Conservation (phyloP, 2,113 vertebrate species). For the Nicator chloris region DNA sequence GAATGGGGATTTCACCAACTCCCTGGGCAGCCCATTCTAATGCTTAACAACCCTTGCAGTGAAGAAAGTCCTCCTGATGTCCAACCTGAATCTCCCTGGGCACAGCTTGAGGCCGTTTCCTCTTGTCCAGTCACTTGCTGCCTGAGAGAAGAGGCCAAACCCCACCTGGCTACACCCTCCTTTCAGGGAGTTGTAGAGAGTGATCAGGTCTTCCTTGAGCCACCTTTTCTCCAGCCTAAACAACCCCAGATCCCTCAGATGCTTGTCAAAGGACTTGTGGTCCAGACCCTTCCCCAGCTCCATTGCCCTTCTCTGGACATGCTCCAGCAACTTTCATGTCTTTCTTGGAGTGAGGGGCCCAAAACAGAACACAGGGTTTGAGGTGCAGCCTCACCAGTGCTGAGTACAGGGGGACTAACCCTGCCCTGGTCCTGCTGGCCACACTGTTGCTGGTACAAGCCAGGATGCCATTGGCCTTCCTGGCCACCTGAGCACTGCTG, state of each 20-base stretch:
- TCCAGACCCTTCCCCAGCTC: background rate
- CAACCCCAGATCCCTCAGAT: background rate
- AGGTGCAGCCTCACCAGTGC: background rate
- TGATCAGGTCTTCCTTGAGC: background rate
- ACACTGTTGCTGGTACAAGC: background rate
- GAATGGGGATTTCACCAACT: background rate
- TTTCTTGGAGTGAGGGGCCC: rapidly evolving
- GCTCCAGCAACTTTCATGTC: background rate
- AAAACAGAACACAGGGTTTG: background rate
- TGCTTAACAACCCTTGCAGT: background rate
- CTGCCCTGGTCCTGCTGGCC: background rate
- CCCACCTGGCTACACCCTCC: no score
- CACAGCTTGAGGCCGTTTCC: background rate
- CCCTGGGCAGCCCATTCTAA: background rate
- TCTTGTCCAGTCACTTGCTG: background rate
- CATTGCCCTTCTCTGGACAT: background rate
- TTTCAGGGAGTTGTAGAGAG: background rate
- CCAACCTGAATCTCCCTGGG: background rate
- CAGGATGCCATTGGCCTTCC: background rate
- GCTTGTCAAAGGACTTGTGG: background rate
- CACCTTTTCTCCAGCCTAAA: background rate
- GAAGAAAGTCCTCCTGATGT: background rate
- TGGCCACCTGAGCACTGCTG: background rate
- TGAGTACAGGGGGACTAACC: rapidly evolving
- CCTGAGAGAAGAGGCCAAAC: background rate